phyloP scores from a whole-genome alignment of 2,888 invertebrate genomes.

The Bembecia ichneumoniformis region DNA sequence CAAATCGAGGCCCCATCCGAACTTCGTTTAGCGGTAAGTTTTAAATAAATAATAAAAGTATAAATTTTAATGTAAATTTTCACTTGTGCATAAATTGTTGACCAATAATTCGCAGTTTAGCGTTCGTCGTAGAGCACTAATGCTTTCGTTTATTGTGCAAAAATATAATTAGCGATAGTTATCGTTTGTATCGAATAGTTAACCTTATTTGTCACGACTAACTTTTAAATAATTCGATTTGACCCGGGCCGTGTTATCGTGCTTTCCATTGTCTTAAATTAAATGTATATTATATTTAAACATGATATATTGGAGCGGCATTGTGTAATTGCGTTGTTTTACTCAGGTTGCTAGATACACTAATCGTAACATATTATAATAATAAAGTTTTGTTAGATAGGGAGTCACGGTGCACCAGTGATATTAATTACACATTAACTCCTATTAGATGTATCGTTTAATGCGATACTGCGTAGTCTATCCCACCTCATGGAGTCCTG shows the following conservation, averaged over 20 bases:
- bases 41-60: constrained; percentile 9
- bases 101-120: constrained; percentile 42
- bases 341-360: constrained; percentile 62
- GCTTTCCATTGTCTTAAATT: constrained; percentile 55
- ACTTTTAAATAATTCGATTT: constrained; percentile 33
- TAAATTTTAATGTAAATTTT: constrained; percentile 38
- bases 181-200: constrained; percentile 38
- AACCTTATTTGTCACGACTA: constrained; percentile 3
- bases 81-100: constrained; percentile 47
- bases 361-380: constrained; percentile 23
- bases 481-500: constrained; percentile 51
- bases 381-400: constrained; percentile 29
- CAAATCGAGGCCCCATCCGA: constrained; percentile 35
- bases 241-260: constrained; percentile 43
- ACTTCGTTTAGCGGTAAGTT: constrained; percentile 33
- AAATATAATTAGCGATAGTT: constrained; percentile 33
- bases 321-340: constrained; percentile 47
- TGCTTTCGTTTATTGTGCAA: constrained; percentile 55
- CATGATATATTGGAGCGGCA: constrained; percentile 30
- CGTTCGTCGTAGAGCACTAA: constrained; percentile 48
- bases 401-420: constrained; percentile 46
- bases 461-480: constrained; percentile 45
- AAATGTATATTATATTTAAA: constrained; percentile 58
- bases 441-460: constrained; percentile 20
- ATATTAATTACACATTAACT: constrained; percentile 19